These are phyloP conservation scores for Phengaris arion DNA, from an alignment of 2,888 invertebrate species.

Conservation along the genomic window DNA sequence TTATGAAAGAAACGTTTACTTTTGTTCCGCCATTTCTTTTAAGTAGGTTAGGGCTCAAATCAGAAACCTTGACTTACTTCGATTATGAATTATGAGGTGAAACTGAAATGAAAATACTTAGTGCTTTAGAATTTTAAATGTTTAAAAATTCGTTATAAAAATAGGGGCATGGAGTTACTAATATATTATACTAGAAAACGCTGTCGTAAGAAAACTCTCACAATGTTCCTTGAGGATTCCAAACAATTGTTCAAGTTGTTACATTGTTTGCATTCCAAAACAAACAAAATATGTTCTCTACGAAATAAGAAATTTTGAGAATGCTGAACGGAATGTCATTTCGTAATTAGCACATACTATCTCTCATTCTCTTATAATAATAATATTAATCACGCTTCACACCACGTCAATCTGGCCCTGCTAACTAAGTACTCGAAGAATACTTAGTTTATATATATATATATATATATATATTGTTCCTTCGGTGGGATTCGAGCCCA, in stretches of 20 bases:
- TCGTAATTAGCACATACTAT: no score
- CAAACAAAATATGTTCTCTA: not conserved
- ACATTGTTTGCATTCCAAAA: not conserved
- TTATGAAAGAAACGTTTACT: not conserved
- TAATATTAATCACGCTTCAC: no score
- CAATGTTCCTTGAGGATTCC: not conserved
- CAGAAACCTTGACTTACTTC: not conserved
- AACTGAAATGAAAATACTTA: not conserved
- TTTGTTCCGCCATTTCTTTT: not conserved
- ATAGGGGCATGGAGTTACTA: not conserved
- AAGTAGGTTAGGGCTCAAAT: not conserved
- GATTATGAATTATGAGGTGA: constrained; percentile 2
- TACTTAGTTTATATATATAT: no score
- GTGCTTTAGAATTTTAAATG: not conserved
- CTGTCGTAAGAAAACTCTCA: not conserved
- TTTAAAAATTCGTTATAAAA: not conserved
- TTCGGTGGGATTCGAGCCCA: no score
- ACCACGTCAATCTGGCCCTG: no score
- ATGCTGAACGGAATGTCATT: no score
- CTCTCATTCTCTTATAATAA: no score
- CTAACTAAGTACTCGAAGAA: no score
- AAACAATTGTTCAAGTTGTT: not conserved
- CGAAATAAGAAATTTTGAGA: not conserved
- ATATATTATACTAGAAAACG: not conserved
- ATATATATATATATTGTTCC: no score